phyloP scores from a whole-genome alignment of 2,888 invertebrate genomes.

The Nomada hirtipes region DNA sequence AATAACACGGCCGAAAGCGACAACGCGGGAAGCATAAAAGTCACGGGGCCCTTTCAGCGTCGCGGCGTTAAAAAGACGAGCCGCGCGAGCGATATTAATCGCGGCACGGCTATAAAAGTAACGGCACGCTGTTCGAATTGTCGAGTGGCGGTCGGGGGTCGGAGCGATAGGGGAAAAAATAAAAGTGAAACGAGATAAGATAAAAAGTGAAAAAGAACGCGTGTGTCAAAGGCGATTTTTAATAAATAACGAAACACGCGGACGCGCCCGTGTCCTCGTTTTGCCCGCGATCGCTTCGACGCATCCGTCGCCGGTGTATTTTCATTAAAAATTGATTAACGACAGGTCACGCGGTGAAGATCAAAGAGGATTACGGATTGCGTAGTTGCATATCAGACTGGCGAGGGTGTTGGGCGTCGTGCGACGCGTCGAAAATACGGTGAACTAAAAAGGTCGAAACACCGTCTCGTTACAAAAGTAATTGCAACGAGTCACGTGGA shows the following conservation, averaged over 20 bases:
- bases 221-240: constrained; percentile 40
- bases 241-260: constrained; percentile 34
- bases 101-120: background rate
- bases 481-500: too few relatives aligned
- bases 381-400: background rate
- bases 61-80: background rate
- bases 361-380: constrained; percentile 23
- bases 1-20: constrained; percentile 40
- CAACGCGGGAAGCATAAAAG: constrained; percentile 12
- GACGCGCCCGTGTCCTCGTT: background rate
- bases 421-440: too few relatives aligned
- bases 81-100: constrained; percentile 32
- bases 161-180: background rate
- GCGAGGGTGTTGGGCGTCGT: too few relatives aligned
- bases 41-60: background rate
- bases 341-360: constrained; percentile 6
- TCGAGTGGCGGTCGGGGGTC: too few relatives aligned
- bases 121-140: constrained; percentile 6
- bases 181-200: too few relatives aligned
- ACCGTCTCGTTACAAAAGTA: too few relatives aligned
- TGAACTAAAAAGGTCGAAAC: too few relatives aligned
- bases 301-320: background rate
- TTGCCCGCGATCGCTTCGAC: too few relatives aligned
- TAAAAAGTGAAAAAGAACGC: background rate
- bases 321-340: constrained; percentile 40